Conservation (phyloP, 2,888 invertebrate genomes). For the Augiades crinisus region DNA sequence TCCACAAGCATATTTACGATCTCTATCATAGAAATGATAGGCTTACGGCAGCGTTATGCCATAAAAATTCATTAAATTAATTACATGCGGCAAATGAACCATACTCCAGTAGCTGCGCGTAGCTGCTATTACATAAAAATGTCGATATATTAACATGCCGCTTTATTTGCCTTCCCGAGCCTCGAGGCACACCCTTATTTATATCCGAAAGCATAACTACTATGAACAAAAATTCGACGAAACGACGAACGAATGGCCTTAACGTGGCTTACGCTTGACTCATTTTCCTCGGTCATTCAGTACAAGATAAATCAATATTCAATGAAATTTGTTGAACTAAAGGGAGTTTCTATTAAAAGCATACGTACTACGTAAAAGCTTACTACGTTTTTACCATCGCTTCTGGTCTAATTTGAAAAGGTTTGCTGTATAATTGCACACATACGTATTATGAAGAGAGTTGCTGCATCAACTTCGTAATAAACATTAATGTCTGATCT, state of each 20-base stretch:
- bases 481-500: conserved; percentile 15
- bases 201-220: conserved; percentile 11
- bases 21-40: not conserved
- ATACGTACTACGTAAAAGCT: no score
- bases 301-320: conserved; percentile 15
- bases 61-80: conserved; percentile 20
- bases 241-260: no score
- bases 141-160: conserved; percentile 11
- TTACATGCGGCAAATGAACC: conserved; percentile 21
- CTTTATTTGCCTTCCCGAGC: conserved; percentile 6
- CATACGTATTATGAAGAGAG: not conserved
- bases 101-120: conserved; percentile 6
- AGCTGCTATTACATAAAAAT: conserved; percentile 8
- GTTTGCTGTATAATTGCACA: not conserved
- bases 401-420: not conserved
- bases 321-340: not conserved
- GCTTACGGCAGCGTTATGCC: not conserved
- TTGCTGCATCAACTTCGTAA: not conserved
- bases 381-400: not conserved
- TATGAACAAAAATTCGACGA: no score
- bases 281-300: not conserved
- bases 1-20: not conserved
- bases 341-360: no score
- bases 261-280: not conserved
- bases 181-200: conserved; percentile 10